Percentiles rank a stretch among this genome's conserved stretches.
phyloP scores from a whole-genome alignment of 2,888 invertebrate genomes.

The Pristionchus japonicus region DNA sequence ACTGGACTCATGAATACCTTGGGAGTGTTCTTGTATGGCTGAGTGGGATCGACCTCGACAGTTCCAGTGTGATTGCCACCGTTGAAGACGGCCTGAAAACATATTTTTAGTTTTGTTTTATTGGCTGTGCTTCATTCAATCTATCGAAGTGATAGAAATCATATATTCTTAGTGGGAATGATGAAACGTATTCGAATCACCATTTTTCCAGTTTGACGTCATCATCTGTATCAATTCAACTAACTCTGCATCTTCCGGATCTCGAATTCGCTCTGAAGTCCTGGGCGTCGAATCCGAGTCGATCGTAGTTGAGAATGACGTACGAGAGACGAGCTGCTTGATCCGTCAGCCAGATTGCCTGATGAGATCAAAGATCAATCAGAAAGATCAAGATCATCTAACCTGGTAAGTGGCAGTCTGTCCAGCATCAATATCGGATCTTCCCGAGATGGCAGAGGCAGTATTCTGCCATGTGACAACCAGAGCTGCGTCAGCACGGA shows the following conservation, averaged over 20 bases:
- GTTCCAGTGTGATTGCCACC: conserved; percentile 75
- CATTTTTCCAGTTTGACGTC: not conserved
- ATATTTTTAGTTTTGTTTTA: conserved; percentile 37
- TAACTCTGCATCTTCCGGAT: conserved; percentile 68
- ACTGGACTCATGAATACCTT: conserved; percentile 52
- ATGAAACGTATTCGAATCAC: not conserved
- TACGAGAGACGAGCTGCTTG: conserved; percentile 95
- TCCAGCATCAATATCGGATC: conserved; percentile 72
- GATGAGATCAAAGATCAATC: conserved; percentile 6
- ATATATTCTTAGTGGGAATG: not conserved
- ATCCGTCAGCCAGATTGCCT: conserved; percentile 81
- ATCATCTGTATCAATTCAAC: not conserved
- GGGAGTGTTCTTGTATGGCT: conserved; percentile 72
- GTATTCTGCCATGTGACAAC: conserved; percentile 97
- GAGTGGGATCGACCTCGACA: conserved; percentile 73
- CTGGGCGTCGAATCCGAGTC: conserved; percentile 89
- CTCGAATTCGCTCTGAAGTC: conserved; percentile 72
- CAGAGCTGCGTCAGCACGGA: conserved; percentile 90
- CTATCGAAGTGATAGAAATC: not conserved
- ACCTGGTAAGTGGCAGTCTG: conserved; percentile 96
- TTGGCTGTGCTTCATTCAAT: not conserved
- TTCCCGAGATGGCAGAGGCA: conserved; percentile 78
- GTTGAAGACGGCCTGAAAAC: conserved; percentile 71
- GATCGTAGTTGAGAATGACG: conserved; percentile 92
- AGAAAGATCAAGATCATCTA: not conserved